phyloP scores from a whole-genome alignment of 1,140 invertebrate species.

The Drosophila fuyamai region DNA sequence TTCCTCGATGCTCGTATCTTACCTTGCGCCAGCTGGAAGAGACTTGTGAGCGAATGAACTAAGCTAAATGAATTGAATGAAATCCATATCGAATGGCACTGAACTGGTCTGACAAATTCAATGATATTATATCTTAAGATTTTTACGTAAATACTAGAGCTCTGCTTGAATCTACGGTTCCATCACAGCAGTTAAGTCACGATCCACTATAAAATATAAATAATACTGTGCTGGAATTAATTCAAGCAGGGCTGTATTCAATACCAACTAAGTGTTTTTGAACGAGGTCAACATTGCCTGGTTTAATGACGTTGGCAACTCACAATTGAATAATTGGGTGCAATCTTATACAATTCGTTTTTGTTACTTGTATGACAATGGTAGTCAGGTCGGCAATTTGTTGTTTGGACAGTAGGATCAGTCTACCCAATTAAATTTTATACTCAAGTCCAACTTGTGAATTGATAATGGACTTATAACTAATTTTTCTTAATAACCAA shows the following conservation, averaged over 20 bases:
- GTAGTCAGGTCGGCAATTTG: constrained; percentile 71
- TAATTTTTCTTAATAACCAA: too few species aligned
- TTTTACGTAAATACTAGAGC: neutral
- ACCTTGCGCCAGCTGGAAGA: constrained; percentile 11
- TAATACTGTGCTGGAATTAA: too few species aligned
- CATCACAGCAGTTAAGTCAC: too few species aligned
- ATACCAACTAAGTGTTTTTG: constrained; percentile 21
- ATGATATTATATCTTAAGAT: constrained; percentile 11
- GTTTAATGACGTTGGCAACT: constrained; percentile 37
- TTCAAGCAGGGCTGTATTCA: constrained; percentile 9
- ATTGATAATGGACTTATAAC: too few species aligned
- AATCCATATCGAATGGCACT: constrained; percentile 26
- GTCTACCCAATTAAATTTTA: too few species aligned
- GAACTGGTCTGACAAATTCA: constrained; percentile 2
- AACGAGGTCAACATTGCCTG: constrained; percentile 16
- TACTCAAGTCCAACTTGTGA: too few species aligned
- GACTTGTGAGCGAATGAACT: neutral
- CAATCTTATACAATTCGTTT: constrained; percentile 56
- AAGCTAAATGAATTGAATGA: constrained; percentile 37
- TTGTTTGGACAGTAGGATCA: neutral
- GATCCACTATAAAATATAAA: too few species aligned
- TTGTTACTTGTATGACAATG: constrained; percentile 83
- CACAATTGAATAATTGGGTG: constrained; percentile 71
- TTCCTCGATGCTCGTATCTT: constrained; percentile 16
- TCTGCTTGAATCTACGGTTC: neutral